Conservation (phyloP, 1,140 invertebrate genomes). For the Caerostris extrusa region DNA sequence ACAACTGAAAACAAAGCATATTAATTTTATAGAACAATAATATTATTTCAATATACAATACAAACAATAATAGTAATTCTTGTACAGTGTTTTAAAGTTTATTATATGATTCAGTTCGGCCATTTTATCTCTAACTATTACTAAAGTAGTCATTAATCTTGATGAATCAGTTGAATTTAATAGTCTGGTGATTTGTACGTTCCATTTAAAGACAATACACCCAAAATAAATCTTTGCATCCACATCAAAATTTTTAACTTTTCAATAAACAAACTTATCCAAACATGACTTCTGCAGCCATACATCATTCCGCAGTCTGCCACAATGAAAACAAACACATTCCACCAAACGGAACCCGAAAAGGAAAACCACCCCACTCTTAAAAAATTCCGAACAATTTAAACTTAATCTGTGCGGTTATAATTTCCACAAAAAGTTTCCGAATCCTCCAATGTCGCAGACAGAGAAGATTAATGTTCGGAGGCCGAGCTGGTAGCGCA, state of each 20-base stretch:
- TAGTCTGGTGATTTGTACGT: too few species aligned
- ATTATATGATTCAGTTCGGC: too few species aligned
- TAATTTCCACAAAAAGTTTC: conserved; percentile 59
- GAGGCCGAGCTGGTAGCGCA: background rate
- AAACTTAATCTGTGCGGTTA: conserved; percentile 62
- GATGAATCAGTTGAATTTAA: too few species aligned
- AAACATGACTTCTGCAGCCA: background rate
- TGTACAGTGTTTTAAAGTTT: too few species aligned
- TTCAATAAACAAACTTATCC: background rate
- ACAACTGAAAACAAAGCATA: too few species aligned
- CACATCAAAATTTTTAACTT: background rate
- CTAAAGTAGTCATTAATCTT: too few species aligned
- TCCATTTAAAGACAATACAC: too few species aligned
- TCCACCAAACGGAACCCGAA: background rate
- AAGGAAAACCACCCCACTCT: background rate
- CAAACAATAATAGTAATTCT: too few species aligned
- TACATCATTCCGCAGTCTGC: background rate
- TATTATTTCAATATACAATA: too few species aligned
- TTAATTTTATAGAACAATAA: too few species aligned
- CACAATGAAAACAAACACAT: background rate
- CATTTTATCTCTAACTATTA: too few species aligned
- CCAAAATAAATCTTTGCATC: too few species aligned
- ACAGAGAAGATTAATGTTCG: conserved; percentile 67
- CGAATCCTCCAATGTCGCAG: conserved; percentile 20
- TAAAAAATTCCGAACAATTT: conserved; percentile 44